Base-by-base conservation (phyloP, 2,797 vertebrate species). In the Molossus alvarezi region DNA sequence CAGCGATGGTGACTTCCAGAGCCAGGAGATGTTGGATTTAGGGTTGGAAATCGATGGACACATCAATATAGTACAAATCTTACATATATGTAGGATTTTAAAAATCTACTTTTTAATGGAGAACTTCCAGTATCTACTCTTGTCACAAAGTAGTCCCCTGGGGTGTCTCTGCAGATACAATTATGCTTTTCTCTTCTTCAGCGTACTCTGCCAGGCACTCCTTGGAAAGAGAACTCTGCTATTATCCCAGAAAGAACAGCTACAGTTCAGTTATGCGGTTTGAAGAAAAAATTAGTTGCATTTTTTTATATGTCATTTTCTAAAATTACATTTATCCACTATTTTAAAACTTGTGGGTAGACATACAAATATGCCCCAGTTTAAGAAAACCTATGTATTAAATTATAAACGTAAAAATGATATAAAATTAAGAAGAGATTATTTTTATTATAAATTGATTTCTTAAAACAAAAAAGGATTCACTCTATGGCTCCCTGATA, bases 251-350 rank as follows among this genome's bases (percentile, higher is more conserved):
- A 75, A 90, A 90, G 60, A 92, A 77, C 71, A 58, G 60, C 86
- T 81, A 65, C 27, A 37, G 69, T 71, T 90, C 55, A 91, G 55
- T 85, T 90, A 37, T 6, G 29, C 62, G 87, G 67, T 86, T 77
- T 95, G 48, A 45, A 75, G 5, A 51, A 23, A 48, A 88, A 88
- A 48, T 48, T 15, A 77, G 60, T 96, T 79, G 45, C 25, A 25
- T 86, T 85, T 81, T 79, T 92, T 83, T 62, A 25, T 77, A 29
- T 94, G 73, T 86, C 37, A 51, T 94, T 96, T 91, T 94, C 75
- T 97, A 88, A 97, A 96, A 94, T 94, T 85, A 71, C 20, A 77
- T 88, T 37, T 92, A 13, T 91, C 48, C 85, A 37, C 88, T 94
- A 58, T 90, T 94, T 92, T 90, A 53, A 96, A 96, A 86, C 37